Evolutionary conservation across 2,797 vertebrate species (phyloP), one percentile per base, ranked within the genome.

Genomic region (Mormyrops attenuatus): DNA sequence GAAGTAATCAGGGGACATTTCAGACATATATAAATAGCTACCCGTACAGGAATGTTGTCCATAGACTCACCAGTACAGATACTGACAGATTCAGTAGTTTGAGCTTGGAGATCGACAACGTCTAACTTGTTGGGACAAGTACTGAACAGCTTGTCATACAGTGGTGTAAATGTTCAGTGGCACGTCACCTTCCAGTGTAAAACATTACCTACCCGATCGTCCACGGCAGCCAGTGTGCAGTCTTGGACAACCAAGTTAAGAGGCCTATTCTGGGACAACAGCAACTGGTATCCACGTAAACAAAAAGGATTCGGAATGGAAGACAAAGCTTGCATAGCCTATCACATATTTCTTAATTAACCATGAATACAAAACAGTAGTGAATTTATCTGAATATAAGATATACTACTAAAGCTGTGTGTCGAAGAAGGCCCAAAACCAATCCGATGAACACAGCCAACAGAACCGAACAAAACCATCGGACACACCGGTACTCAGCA

Each of bases 131-230:
- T 92, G 92, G 92, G 91, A 92, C 93, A 92, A 90, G 91, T 89
- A 66, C 91, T 91, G 15, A 50, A 73, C 88, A 26, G 82, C 30
- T 26, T 63, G 80, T 84, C 34, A 47, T 38, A 38, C 47, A 55
- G 13, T 92, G 92, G 92, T 91, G 92, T 93, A 92, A 91, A 92
- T 89, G 88, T 91, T 91, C 26, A 41, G 80, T 85, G 49, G 85
- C 47, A 38, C 5, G 49, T 87, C 85, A 53, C 85, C 85, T 55
- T 52, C 20, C 52, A 55, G 26, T 53, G 85, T 87, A 87, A 53
- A 34, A 22, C 49, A 87, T 34, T 57, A 30, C 26, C 85, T n/a
- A 53, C 22, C 8, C 13, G 50, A 7, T 17, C 26, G n/a, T 17
- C 17, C 22, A 13, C 2, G 15, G 15, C 85, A 87, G 5, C 17